Percentiles rank a stretch among this genome's conserved stretches.
phyloP scores from a whole-genome alignment of 2,888 invertebrate species.

The Drosophila meridionalis region DNA sequence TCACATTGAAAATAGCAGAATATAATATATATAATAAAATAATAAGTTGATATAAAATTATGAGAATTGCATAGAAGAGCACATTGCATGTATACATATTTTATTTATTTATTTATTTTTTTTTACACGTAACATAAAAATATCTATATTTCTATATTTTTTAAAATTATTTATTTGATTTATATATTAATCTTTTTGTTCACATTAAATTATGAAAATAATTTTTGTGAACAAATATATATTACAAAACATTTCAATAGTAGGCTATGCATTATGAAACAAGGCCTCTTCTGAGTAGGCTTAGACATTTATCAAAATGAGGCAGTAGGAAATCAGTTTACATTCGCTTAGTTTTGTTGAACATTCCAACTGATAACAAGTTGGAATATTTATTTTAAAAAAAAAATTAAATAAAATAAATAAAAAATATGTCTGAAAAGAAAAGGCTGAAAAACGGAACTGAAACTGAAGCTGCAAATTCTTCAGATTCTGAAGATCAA shows the following conservation, averaged over 20 bases:
- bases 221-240: no score
- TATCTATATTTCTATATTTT: no score
- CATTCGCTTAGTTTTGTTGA: background rate
- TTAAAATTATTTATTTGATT: no score
- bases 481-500: background rate
- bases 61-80: slow-evolving; percentile 1
- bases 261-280: no score
- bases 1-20: no score
- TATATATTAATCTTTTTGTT: no score
- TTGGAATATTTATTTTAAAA: background rate
- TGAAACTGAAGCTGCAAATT: background rate
- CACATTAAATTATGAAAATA: no score
- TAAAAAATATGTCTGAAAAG: background rate
- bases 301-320: background rate
- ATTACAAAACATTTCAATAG: no score
- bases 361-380: background rate
- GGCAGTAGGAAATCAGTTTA: background rate
- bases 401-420: background rate
- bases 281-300: background rate
- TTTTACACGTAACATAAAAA: no score
- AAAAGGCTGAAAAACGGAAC: no score
- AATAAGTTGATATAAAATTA: background rate
- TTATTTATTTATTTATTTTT: no score
- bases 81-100: background rate
- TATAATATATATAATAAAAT: no score